phyloP scores from a whole-genome alignment of 1,140 invertebrate species.

The Drosophila athabasca region DNA sequence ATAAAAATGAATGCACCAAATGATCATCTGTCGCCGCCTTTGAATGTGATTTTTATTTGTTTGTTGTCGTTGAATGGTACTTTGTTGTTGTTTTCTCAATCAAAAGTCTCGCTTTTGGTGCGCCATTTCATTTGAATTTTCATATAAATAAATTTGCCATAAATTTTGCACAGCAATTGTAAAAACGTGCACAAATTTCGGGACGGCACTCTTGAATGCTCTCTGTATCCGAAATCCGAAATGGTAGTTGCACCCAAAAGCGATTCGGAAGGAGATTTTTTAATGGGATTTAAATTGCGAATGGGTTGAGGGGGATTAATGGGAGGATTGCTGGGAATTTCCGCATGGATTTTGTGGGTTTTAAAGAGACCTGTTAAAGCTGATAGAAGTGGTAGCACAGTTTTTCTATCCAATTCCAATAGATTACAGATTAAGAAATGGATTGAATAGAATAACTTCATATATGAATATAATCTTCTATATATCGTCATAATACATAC shows the following conservation, averaged over 20 bases:
- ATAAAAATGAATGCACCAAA: slow-evolving; percentile 40
- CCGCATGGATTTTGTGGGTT: too few relatives aligned
- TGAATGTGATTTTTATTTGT: slow-evolving; percentile 45
- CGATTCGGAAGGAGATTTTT: slow-evolving; percentile 3
- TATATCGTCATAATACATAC: too few relatives aligned
- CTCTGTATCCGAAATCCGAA: not conserved
- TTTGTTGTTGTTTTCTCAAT: slow-evolving; percentile 37
- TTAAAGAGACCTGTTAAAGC: too few relatives aligned
- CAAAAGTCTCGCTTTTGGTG: slow-evolving; percentile 19
- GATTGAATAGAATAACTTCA: too few relatives aligned
- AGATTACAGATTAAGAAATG: too few relatives aligned
- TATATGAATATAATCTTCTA: too few relatives aligned
- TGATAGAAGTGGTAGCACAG: too few relatives aligned
- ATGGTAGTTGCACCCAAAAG: slow-evolving; percentile 8
- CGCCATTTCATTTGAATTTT: slow-evolving; percentile 39
- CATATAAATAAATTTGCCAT: slow-evolving; percentile 34
- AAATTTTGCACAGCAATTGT: slow-evolving; percentile 36
- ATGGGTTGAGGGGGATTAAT: not conserved
- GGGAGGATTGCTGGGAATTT: too few relatives aligned
- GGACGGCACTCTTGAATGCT: slow-evolving; percentile 16
- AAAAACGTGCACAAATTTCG: slow-evolving; percentile 34
- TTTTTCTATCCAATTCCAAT: too few relatives aligned
- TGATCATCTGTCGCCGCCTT: slow-evolving; percentile 5
- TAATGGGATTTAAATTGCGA: slow-evolving; percentile 27
- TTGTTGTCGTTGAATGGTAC: slow-evolving; percentile 23